A percentile compares a stretch with the other conserved stretches of the same genome.
These are phyloP conservation scores for Deroplatys truncata DNA, from an alignment of 2,888 invertebrate species.

Conservation along the genomic window DNA sequence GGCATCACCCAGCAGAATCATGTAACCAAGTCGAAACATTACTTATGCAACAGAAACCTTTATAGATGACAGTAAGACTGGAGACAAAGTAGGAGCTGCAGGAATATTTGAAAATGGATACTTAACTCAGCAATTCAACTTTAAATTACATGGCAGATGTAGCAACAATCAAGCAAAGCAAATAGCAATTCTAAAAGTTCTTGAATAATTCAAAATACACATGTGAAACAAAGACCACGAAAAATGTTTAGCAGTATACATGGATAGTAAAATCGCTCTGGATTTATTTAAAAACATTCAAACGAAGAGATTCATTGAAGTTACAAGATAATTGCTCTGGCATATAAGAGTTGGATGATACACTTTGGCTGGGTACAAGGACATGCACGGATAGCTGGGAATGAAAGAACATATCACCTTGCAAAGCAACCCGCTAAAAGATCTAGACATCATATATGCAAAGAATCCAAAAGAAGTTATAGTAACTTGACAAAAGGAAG, in stretches of 20 bases:
- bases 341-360: background rate
- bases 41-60: too few relatives aligned
- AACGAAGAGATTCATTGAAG: background rate
- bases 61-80: too few relatives aligned
- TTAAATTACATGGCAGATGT: background rate
- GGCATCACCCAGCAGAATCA: too few relatives aligned
- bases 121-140: background rate
- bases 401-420: background rate
- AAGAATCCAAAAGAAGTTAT: too few relatives aligned
- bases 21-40: too few relatives aligned
- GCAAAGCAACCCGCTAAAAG: background rate
- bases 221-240: background rate
- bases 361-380: background rate
- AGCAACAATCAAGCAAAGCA: background rate
- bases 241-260: background rate
- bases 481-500: too few relatives aligned
- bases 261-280: background rate
- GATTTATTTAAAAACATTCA: background rate
- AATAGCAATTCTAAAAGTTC: background rate
- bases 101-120: too few relatives aligned
- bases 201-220: background rate
- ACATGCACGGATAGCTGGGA: background rate
- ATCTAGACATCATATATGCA: too few relatives aligned
- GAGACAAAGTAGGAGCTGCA: too few relatives aligned
- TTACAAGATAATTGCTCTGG: background rate